A percentile compares a stretch with the other conserved stretches of the same genome.
Evolutionary conservation across 2,113 vertebrate genomes (phyloP).

Genomic region (Fukomys damarensis): DNA sequence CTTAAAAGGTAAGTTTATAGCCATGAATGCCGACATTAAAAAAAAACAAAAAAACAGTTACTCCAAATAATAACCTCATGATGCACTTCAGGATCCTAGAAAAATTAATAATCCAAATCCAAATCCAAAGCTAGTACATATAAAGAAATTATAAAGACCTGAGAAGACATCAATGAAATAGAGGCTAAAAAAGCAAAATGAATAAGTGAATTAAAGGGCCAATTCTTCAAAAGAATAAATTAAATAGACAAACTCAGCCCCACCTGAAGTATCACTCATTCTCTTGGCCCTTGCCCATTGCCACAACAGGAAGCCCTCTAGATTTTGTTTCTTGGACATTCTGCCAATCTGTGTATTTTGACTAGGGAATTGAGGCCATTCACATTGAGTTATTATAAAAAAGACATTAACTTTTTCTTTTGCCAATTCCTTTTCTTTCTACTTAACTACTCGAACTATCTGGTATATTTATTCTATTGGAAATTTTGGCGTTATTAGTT

Average conservation of each 20-base stretch:
- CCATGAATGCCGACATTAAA: not conserved
- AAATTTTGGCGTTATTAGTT: too few species aligned
- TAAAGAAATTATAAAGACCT: not conserved
- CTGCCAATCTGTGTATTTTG: not conserved
- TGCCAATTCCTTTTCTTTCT: too few species aligned
- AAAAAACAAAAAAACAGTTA: not conserved
- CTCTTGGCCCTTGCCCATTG: not conserved
- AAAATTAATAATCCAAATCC: not conserved
- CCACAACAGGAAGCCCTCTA: not conserved
- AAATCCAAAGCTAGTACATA: not conserved
- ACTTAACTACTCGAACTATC: too few species aligned
- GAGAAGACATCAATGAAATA: not conserved
- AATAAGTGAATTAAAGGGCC: not conserved
- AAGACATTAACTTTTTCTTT: not conserved
- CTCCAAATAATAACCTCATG: not conserved
- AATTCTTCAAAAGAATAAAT: not conserved
- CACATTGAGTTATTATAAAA: not conserved
- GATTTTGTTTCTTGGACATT: not conserved
- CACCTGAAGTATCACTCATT: not conserved
- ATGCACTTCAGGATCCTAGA: not conserved
- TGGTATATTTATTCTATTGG: too few species aligned
- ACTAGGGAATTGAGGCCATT: not conserved
- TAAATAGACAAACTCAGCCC: not conserved
- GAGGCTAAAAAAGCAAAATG: not conserved
- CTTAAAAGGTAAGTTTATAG: too few species aligned